Conservation (phyloP, 2,888 invertebrate genomes). For the Xestia c-nigrum region DNA sequence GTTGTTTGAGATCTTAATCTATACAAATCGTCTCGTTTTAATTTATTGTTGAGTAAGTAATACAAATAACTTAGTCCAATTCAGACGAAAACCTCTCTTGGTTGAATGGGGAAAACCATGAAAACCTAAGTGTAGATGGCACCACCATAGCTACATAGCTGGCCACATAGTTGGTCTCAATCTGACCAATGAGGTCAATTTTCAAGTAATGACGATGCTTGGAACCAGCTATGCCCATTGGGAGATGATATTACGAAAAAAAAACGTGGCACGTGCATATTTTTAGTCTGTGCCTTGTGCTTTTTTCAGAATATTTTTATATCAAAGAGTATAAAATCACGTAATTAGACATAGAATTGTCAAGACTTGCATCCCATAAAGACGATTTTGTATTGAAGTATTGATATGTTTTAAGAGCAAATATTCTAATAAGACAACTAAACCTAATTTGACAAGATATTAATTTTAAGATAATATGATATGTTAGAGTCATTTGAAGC, state of each 20-base stretch:
- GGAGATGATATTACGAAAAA: no score
- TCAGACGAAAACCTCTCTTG: no score
- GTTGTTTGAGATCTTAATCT: slow-evolving; percentile 29
- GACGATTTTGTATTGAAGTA: not conserved
- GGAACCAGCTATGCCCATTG: no score
- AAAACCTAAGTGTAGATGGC: no score
- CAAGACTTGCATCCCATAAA: not conserved
- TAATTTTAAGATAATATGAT: slow-evolving; percentile 15
- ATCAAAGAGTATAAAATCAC: not conserved
- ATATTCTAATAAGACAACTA: slow-evolving; percentile 19
- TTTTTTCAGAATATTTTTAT: slow-evolving; percentile 21
- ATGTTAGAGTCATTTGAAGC: slow-evolving; percentile 33
- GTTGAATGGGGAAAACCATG: no score
- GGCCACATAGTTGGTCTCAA: no score
- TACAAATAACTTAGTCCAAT: slow-evolving; percentile 6
- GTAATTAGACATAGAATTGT: not conserved
- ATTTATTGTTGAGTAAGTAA: slow-evolving; percentile 9
- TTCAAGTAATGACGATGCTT: no score
- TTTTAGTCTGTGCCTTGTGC: slow-evolving; percentile 1
- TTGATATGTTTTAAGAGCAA: not conserved
- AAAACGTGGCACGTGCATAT: no score
- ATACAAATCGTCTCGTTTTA: slow-evolving; percentile 17
- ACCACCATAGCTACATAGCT: no score
- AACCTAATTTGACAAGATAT: not conserved
- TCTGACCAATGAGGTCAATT: no score